Conservation (phyloP, 2,113 vertebrate species). For the Perca schrenkii region DNA sequence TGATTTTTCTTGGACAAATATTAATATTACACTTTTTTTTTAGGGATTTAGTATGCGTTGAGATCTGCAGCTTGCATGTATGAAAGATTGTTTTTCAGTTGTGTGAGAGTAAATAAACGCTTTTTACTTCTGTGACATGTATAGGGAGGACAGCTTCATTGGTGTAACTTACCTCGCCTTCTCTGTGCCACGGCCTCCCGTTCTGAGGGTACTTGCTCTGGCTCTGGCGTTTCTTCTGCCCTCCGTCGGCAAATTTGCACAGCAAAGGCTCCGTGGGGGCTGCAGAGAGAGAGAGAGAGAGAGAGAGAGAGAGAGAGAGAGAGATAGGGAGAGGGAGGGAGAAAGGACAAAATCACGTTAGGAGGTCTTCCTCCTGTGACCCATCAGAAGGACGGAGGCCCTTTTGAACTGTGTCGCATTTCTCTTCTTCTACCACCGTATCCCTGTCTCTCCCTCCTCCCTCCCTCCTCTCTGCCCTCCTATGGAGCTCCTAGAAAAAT, state of each 20-base stretch:
- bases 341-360: constrained; percentile 52
- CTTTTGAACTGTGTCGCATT: constrained; percentile 82
- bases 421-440: constrained; percentile 17
- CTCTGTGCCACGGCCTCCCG: constrained; percentile 95
- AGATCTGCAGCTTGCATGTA: too few species aligned
- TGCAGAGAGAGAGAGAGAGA: constrained; percentile 82
- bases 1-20: neutral
- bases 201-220: constrained; percentile 99
- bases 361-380: constrained; percentile 73
- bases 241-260: constrained; percentile 98
- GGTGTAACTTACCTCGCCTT: constrained; percentile 91
- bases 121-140: neutral
- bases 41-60: too few species aligned
- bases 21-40: neutral
- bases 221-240: constrained; percentile 98
- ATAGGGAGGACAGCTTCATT: neutral
- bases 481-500: constrained; percentile 80
- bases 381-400: constrained; percentile 75
- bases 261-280: constrained; percentile 97
- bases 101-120: neutral
- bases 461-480: constrained; percentile 59
- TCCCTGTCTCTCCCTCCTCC: constrained; percentile 54
- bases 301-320: neutral
- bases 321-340: constrained; percentile 51
- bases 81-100: neutral